These are phyloP conservation scores for Tor tambroides DNA, from an alignment of 2,113 vertebrate species.

Conservation along the genomic window DNA sequence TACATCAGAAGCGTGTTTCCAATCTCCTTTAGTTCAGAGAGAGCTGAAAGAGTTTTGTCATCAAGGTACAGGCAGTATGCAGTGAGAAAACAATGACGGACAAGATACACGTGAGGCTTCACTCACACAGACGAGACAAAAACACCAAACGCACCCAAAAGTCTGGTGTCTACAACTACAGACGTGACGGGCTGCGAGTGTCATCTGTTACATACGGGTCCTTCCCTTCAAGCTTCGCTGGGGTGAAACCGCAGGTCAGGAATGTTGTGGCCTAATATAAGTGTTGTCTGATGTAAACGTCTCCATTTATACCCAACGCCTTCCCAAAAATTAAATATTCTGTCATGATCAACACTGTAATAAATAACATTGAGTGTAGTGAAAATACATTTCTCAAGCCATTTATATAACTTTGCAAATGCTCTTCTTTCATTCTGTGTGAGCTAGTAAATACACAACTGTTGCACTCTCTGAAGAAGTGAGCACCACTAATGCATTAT, in stretches of 20 bases:
- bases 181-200: conserved; percentile 58
- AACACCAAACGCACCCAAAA: conserved; percentile 62
- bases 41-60: conserved; percentile 54
- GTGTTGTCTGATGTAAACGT: conserved; percentile 36
- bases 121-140: conserved; percentile 69
- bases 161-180: conserved; percentile 67
- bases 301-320: conserved; percentile 4
- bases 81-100: conserved; percentile 68
- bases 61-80: conserved; percentile 64
- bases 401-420: conserved; percentile 9
- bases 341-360: conserved; percentile 40
- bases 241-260: conserved; percentile 48
- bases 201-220: neutral
- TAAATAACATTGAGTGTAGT: conserved; percentile 61
- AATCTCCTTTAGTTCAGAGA: conserved; percentile 56
- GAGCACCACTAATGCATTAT: conserved; percentile 65
- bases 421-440: conserved; percentile 4
- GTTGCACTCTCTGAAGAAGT: conserved; percentile 44
- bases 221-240: neutral
- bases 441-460: conserved; percentile 36
- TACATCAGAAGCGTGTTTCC: conserved; percentile 28
- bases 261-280: conserved; percentile 50
- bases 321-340: neutral
- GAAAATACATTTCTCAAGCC: conserved; percentile 34
- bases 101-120: conserved; percentile 68